phyloP scores from a whole-genome alignment of 2,113 vertebrate genomes.

The Bubo scandiacus region DNA sequence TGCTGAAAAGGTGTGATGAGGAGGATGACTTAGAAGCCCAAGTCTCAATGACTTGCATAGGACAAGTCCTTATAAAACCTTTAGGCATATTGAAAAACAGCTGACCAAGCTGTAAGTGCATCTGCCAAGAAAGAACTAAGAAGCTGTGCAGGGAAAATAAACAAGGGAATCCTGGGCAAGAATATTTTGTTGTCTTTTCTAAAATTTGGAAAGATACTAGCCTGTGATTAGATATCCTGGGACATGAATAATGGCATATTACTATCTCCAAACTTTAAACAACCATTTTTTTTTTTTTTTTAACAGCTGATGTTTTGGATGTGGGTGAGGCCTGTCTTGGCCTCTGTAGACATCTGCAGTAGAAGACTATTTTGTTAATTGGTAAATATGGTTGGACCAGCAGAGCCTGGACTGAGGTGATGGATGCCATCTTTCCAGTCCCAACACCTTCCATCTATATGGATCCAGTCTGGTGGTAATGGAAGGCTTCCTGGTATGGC shows the following conservation, averaged over 20 bases:
- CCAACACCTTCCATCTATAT: fast-evolving
- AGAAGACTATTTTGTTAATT: neutral
- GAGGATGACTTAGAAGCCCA: neutral
- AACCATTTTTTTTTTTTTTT: neutral
- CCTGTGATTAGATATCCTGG: neutral
- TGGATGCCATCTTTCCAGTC: neutral
- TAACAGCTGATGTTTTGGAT: neutral
- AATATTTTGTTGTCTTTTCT: neutral
- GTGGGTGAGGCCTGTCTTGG: neutral
- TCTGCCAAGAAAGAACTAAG: neutral
- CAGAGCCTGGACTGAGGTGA: neutral
- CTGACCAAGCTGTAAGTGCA: neutral
- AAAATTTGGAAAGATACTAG: neutral
- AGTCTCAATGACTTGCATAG: neutral
- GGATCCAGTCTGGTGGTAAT: neutral
- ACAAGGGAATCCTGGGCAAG: neutral
- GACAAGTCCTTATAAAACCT: neutral
- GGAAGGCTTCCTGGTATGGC: neutral
- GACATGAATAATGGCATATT: neutral
- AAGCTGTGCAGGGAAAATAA: neutral
- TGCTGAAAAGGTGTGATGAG: neutral
- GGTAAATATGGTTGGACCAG: neutral
- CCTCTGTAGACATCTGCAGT: neutral
- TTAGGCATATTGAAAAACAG: neutral
- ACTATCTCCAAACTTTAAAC: neutral